phyloP scores from a whole-genome alignment of 2,797 vertebrate genomes.

The Sternotherus odoratus region DNA sequence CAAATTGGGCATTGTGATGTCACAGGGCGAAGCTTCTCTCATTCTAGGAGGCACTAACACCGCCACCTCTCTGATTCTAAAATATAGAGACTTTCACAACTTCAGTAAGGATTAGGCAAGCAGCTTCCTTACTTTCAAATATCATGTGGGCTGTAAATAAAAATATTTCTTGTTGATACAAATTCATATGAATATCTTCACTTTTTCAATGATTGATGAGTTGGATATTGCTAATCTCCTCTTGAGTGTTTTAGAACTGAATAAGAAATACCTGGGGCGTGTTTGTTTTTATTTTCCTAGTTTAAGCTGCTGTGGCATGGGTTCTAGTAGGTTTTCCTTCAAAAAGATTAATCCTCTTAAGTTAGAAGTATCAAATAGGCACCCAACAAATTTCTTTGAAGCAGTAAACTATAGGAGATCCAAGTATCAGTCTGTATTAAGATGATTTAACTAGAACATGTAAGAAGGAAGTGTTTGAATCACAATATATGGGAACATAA shows the following conservation, averaged over 20 bases:
- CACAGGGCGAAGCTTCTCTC: not conserved
- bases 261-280: not conserved
- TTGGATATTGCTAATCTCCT: not conserved
- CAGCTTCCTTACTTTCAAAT: not conserved
- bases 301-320: not conserved
- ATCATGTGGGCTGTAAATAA: not conserved
- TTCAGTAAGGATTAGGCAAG: not conserved
- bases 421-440: not conserved
- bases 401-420: not conserved
- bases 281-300: not conserved
- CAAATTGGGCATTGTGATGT: slow-evolving; percentile 40
- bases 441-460: not conserved
- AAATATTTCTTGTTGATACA: not conserved
- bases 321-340: slow-evolving; percentile 26
- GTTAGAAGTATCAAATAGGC: not conserved
- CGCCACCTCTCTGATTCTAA: not conserved
- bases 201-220: not conserved
- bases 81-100: not conserved
- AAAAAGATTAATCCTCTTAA: slow-evolving; percentile 29
- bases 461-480: not conserved
- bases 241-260: not conserved
- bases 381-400: not conserved
- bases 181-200: not conserved
- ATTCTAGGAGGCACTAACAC: not conserved
- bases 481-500: no score